Evolutionary conservation across 2,888 invertebrate genomes (phyloP).

Genomic region (Herminia tarsipennalis): DNA sequence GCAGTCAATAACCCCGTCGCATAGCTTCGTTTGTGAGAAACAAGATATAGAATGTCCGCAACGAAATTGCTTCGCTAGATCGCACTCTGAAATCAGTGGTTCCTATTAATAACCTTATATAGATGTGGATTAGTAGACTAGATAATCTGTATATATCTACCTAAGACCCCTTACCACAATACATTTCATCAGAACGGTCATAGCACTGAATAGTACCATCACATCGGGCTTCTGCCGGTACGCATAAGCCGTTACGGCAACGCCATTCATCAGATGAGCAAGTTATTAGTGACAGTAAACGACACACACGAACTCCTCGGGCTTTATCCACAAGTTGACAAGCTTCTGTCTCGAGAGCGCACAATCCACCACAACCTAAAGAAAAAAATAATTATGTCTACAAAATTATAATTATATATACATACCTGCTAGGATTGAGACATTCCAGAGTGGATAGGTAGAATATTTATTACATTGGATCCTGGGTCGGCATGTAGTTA

Average conservation of each 20-base stretch:
- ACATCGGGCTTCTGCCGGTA: conserved; percentile 87
- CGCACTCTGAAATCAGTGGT: conserved; percentile 85
- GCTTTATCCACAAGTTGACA: conserved; percentile 86
- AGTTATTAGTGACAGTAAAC: conserved; percentile 84
- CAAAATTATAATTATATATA: too few species aligned
- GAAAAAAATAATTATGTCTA: not conserved
- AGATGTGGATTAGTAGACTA: not conserved
- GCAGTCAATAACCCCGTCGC: conserved; percentile 90
- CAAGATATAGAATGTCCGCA: conserved; percentile 91
- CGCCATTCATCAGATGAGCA: conserved; percentile 89
- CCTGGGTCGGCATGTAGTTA: too few species aligned
- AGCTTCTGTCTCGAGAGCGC: conserved; percentile 87
- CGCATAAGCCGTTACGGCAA: conserved; percentile 90
- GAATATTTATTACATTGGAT: too few species aligned
- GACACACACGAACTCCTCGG: conserved; percentile 82
- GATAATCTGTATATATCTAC: conserved; percentile 20
- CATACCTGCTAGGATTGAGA: too few species aligned
- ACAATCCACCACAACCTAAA: conserved; percentile 88
- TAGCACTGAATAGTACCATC: conserved; percentile 91
- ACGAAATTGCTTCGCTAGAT: conserved; percentile 88
- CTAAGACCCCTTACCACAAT: conserved; percentile 86
- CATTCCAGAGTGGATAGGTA: too few species aligned
- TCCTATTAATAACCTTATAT: not conserved
- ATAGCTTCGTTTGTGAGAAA: conserved; percentile 88
- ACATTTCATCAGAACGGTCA: conserved; percentile 90